These are phyloP conservation scores for Psix sp. DNA, from an alignment of 1,140 invertebrate species.

Conservation along the genomic window DNA sequence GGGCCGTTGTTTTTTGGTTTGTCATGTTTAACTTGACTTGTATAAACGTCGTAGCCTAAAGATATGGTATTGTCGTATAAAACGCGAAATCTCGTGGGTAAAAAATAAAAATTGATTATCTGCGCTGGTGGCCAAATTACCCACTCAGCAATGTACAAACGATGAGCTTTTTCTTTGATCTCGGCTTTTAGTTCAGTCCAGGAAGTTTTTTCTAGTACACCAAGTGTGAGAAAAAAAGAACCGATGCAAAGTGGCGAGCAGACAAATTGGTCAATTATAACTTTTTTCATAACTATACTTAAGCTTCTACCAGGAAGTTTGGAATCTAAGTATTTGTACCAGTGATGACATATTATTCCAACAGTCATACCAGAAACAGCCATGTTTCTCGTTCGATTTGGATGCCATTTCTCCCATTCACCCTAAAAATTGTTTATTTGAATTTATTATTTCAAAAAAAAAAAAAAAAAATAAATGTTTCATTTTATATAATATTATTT, in stretches of 20 bases:
- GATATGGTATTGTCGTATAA: conserved; percentile 94
- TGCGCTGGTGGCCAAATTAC: conserved; percentile 90
- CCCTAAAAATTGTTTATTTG: conserved; percentile 60
- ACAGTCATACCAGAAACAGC: conserved; percentile 86
- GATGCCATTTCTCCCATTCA: conserved; percentile 81
- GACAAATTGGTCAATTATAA: conserved; percentile 91
- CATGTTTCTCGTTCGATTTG: conserved; percentile 86
- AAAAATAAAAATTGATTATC: conserved; percentile 91
- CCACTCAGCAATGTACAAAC: conserved; percentile 89
- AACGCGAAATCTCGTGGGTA: conserved; percentile 90
- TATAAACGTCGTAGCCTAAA: conserved; percentile 93
- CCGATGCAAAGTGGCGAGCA: conserved; percentile 91
- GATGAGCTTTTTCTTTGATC: conserved; percentile 86
- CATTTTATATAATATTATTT: no score
- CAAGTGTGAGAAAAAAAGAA: conserved; percentile 88
- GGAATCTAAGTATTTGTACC: conserved; percentile 87
- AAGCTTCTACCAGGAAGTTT: conserved; percentile 83
- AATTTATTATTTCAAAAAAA: neutral
- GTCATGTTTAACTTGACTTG: conserved; percentile 91
- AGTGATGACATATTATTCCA: conserved; percentile 90
- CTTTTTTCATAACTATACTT: conserved; percentile 87
- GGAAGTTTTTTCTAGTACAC: conserved; percentile 82
- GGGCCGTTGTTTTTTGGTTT: conserved; percentile 42
- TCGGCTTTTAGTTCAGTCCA: conserved; percentile 82
- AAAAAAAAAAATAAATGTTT: no score